Evolutionary conservation across 2,797 vertebrate species (phyloP), one percentile per base, ranked within the genome.

Genomic region (Esox lucius): DNA sequence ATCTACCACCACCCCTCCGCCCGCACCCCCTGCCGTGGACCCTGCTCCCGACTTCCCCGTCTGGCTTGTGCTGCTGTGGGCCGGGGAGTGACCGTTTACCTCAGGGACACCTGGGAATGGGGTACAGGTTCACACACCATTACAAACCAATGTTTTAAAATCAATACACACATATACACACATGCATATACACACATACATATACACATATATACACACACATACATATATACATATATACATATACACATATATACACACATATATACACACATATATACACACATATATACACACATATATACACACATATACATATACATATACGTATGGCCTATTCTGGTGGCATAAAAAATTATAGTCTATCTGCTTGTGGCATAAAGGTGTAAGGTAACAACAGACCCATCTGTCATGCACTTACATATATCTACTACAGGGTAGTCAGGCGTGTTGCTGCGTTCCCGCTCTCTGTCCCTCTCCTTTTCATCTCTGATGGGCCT

Each of bases 401-500:
- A 19, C 19, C 53, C 2, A n/a, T 56, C 6, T 6, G n/a, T 5
- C 16, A 67, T 26, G 62, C 53, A 89, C 95, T 91, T 91, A 95
- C 97, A 97, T 68, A 97, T 95, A 80, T 98, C 96, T 70, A 98
- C 91, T 81, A 97, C 94, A 0, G 97, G 95, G 69, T 96, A 97
- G 75, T 97, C 96, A 0, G 97, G 97, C 72, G 97, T 96, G 93
- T 93, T 94, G 92, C 96, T 98, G 74, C 94, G 91, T 75, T 95
- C 94, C 75, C 96, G 91, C 87, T 99, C 97, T 75, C 91, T 79
- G 72, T 99, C 97, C 77, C 89, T 86, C 72, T 95, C 94, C 83
- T 97, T 97, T 4, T 99, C 98, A 0, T 96, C 96, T 39, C 94
- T 94, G 91, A 99, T 97, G 1, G 98, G 96, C 87, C 94, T 94